A percentile compares a stretch with the other conserved stretches of the same genome.
These are phyloP conservation scores for Neodontobutis hainanensis DNA, from an alignment of 2,113 vertebrate genomes.

Conservation along the genomic window DNA sequence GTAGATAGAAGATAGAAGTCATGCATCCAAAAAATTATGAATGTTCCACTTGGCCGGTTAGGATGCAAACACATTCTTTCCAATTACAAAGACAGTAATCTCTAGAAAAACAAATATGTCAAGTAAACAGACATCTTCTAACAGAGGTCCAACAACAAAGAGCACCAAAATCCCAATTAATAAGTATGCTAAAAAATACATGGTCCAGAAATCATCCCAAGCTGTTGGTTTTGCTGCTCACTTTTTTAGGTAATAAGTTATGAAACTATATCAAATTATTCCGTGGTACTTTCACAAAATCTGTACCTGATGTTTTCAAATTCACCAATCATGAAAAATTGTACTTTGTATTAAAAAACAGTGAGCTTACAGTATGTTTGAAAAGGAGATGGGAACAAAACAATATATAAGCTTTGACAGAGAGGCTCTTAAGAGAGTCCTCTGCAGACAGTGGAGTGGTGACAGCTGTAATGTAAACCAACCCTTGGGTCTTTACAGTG, in stretches of 20 bases:
- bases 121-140: slow-evolving; percentile 60
- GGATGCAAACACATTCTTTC: slow-evolving; percentile 71
- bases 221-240: too few species aligned
- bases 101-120: slow-evolving; percentile 47
- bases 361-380: not conserved
- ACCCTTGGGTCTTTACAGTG: slow-evolving; percentile 56
- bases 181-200: too few species aligned
- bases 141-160: slow-evolving; percentile 33
- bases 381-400: slow-evolving; percentile 16
- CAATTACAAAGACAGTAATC: slow-evolving; percentile 52
- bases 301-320: too few species aligned
- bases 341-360: not conserved
- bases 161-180: too few species aligned
- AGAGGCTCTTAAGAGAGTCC: slow-evolving; percentile 38
- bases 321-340: not conserved
- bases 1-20: slow-evolving; percentile 9
- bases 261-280: too few species aligned
- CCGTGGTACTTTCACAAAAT: too few species aligned
- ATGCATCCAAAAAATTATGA: slow-evolving; percentile 42
- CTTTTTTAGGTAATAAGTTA: too few species aligned
- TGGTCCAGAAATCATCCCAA: too few species aligned
- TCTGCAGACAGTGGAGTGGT: slow-evolving; percentile 40
- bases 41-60: slow-evolving; percentile 40
- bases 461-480: slow-evolving; percentile 67
- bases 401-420: slow-evolving; percentile 34